Percentiles rank a stretch among this genome's conserved stretches.
phyloP scores from a whole-genome alignment of 2,888 invertebrate species.

The Calameuta pallipes region DNA sequence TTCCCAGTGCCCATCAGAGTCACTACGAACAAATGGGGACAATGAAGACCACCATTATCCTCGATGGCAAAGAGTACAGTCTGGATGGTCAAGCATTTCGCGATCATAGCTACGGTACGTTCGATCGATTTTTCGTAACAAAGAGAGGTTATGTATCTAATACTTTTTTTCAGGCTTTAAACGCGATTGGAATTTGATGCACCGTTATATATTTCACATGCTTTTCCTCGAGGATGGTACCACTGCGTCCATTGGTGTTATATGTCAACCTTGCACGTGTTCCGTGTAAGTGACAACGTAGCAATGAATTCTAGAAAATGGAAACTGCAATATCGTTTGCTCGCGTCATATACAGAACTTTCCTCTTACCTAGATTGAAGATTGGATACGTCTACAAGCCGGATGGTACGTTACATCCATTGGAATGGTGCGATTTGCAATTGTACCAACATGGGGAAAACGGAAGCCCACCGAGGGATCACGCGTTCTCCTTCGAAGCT shows the following conservation, averaged over 20 bases:
- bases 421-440: constrained; percentile 73
- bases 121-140: constrained; percentile 14
- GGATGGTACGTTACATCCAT: constrained; percentile 69
- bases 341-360: background rate
- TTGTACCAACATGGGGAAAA: constrained; percentile 78
- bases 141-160: background rate
- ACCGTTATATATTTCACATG: constrained; percentile 83
- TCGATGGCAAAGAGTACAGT: constrained; percentile 68
- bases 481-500: constrained; percentile 75
- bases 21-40: constrained; percentile 87
- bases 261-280: constrained; percentile 79
- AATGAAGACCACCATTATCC: constrained; percentile 71
- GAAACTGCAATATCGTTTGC: background rate
- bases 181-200: constrained; percentile 80
- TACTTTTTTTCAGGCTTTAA: constrained; percentile 69
- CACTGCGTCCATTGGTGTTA: constrained; percentile 77
- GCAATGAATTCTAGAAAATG: background rate
- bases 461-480: constrained; percentile 73
- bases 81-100: constrained; percentile 76
- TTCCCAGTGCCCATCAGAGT: constrained; percentile 77
- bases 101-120: constrained; percentile 82
- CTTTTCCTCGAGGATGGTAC: constrained; percentile 79
- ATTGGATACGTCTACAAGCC: constrained; percentile 73
- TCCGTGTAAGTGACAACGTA: constrained; percentile 65
- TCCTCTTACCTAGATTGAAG: constrained; percentile 68